phyloP scores from a whole-genome alignment of 1,140 invertebrate genomes.

The Drosophila santomea region DNA sequence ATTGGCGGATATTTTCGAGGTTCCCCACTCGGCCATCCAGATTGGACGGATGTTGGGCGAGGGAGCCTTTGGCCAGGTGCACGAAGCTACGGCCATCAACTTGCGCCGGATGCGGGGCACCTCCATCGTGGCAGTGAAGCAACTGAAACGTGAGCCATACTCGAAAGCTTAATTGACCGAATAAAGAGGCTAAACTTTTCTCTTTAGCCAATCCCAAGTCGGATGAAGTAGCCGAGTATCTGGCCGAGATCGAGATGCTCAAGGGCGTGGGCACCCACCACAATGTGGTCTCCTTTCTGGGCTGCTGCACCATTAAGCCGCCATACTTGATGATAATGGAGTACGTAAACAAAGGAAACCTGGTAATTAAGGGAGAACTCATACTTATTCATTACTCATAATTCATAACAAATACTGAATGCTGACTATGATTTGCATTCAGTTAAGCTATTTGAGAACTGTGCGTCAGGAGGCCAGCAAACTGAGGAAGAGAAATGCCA shows the following conservation, averaged over 20 bases:
- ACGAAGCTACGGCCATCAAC: slow-evolving; percentile 86
- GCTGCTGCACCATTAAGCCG: slow-evolving; percentile 90
- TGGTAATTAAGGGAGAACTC: slow-evolving; percentile 85
- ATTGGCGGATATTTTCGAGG: slow-evolving; percentile 75
- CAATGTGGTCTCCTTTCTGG: slow-evolving; percentile 92
- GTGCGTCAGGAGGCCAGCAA: slow-evolving; percentile 62
- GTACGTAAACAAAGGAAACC: slow-evolving; percentile 91
- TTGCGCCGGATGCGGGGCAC: slow-evolving; percentile 85
- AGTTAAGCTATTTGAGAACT: slow-evolving; percentile 69
- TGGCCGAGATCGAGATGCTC: slow-evolving; percentile 92
- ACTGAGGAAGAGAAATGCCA: slow-evolving; percentile 49
- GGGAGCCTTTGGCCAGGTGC: slow-evolving; percentile 91
- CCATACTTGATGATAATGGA: slow-evolving; percentile 92
- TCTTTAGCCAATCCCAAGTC: slow-evolving; percentile 83
- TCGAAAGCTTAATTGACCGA: not conserved
- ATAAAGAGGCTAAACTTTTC: not conserved
- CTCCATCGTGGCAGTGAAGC: slow-evolving; percentile 90
- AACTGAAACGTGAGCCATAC: slow-evolving; percentile 87
- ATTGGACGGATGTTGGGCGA: slow-evolving; percentile 88
- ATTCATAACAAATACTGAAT: too few species aligned
- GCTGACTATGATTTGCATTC: not conserved
- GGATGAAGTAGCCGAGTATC: slow-evolving; percentile 88
- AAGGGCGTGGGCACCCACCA: slow-evolving; percentile 91
- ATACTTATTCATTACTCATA: too few species aligned
- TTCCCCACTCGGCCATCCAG: slow-evolving; percentile 63